Evolutionary conservation across 1,140 invertebrate species (phyloP), one percentile per base, ranked within the genome.

Genomic region (Thereuonema tuberculata): DNA sequence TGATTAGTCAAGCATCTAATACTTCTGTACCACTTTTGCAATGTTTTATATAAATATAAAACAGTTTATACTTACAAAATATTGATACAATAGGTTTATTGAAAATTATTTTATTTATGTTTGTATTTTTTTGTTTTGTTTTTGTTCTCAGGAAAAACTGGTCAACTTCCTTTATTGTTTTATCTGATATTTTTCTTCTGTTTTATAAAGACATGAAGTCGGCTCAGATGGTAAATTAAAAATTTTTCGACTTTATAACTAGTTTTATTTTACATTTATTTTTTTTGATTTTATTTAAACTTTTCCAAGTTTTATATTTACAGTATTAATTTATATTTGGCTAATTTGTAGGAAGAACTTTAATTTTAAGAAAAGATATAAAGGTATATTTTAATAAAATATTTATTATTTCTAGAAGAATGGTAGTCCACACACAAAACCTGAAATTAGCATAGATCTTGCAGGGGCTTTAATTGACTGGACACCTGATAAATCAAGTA

Each of bases 171-270:
- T 67, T 62, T 61, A 64, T 81, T 65, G 78, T 84, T 23, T 74
- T 86, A 28, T 84, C 82, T 1, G 78, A 81, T 64, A 64, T 75
- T 14, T 77, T 78, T 67, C 70, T 82, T 17, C 65, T 80, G n/a
- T 77, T 82, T 61, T 82, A 80, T 64, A 81, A 79, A 70, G 81
- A 82, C 63, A 69, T 72, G 21, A 81, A 80, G 70, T 70, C 72
- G 24, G 65, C 70, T 26, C 69, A 72, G 24, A 72, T 75, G 71
- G 76, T 78, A 21, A 53, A 9, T 20, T 9, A 37, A 37, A n/a
- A n/a, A n/a, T n/a, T n/a, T n/a, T n/a, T n/a, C n/a, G n/a, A n/a
- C n/a, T n/a, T n/a, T n/a, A n/a, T n/a, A n/a, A n/a, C n/a, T n/a
- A n/a, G n/a, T n/a, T n/a, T n/a, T n/a, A n/a, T n/a, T n/a, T n/a